Base-by-base conservation (phyloP, 2,113 vertebrate species). In the Cyprinus carpio region DNA sequence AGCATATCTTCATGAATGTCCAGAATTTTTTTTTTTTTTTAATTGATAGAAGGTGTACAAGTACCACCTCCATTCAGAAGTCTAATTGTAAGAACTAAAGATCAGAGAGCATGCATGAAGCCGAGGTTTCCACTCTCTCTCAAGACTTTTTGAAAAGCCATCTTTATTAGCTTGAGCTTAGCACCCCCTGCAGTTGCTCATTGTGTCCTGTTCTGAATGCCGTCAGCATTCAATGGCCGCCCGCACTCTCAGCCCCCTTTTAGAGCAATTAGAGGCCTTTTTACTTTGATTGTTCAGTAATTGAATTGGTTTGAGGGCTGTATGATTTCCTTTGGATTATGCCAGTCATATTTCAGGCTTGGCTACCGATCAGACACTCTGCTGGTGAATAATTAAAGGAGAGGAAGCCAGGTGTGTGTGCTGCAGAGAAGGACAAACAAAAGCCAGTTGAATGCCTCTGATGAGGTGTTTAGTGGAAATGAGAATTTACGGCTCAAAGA, bases 201-300 rank as follows among this genome's bases (percentile, higher is more conserved):
- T 92, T 93, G 88, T 90, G 83, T 86, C 83, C 75, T 90, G 87
- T 90, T 91, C 91, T 91, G 90, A 86, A 91, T 84, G 87, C 75
- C 64, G 83, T 86, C 85, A 83, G 49, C 83, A 76, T 82, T 88
- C 51, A 49, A 86, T 89, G 58, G 72, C 49, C 87, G 89, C 82
- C n/a, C 80, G 87, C 91, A 91, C 85, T 86, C 88, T 89, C 92
- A 84, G 91, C 91, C 90, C 90, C 92, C 92, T 93, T 90, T 94
- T 90, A 88, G 88, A 89, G 93, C 91, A 95, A 95, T 95, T 95
- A 95, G 91, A 91, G 91, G 90, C 92, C 88, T 95, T 95, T 94
- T 92, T 94, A 91, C 94, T 93, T 91, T 94, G 93, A 95, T 95
- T 95, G 94, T 92, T 93, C 91, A 85, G 93, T 94, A 94, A 95